phyloP scores from a whole-genome alignment of 2,113 vertebrate species.

The Pseudorasbora parva region DNA sequence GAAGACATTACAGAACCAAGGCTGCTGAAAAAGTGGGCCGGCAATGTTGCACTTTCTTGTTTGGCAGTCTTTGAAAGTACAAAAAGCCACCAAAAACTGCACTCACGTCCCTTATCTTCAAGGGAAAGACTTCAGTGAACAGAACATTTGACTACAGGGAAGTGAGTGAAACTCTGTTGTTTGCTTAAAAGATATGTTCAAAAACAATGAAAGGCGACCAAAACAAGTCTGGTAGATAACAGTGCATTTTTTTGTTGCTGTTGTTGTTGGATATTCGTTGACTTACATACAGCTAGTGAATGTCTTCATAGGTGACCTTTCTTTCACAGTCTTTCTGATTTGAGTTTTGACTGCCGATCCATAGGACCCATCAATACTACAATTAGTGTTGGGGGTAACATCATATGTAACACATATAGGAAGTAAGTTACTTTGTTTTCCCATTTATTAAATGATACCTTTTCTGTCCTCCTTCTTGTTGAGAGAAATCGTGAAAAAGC shows the following conservation, averaged over 20 bases:
- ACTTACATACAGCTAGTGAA: neutral
- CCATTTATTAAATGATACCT: too few relatives aligned
- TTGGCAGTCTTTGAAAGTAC: neutral
- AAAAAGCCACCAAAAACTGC: neutral
- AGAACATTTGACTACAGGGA: neutral
- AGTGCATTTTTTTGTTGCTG: neutral
- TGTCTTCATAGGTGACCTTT: neutral
- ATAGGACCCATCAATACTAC: neutral
- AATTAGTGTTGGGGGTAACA: too few relatives aligned
- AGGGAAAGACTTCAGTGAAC: neutral
- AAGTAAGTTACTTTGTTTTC: too few relatives aligned
- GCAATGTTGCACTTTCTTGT: neutral
- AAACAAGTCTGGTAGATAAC: neutral
- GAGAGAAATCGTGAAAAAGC: too few relatives aligned
- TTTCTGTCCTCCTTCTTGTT: too few relatives aligned
- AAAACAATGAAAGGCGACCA: neutral
- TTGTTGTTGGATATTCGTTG: neutral
- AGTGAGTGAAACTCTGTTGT: neutral
- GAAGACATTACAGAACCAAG: neutral
- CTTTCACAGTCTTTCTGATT: neutral
- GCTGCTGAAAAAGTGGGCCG: neutral
- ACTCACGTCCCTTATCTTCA: neutral
- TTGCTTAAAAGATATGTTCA: neutral
- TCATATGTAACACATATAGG: too few relatives aligned
- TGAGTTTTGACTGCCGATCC: neutral